A percentile compares a stretch with the other conserved stretches of the same genome.
Evolutionary conservation across 1,140 invertebrate species (phyloP).

Genomic region (Euwallacea similis): DNA sequence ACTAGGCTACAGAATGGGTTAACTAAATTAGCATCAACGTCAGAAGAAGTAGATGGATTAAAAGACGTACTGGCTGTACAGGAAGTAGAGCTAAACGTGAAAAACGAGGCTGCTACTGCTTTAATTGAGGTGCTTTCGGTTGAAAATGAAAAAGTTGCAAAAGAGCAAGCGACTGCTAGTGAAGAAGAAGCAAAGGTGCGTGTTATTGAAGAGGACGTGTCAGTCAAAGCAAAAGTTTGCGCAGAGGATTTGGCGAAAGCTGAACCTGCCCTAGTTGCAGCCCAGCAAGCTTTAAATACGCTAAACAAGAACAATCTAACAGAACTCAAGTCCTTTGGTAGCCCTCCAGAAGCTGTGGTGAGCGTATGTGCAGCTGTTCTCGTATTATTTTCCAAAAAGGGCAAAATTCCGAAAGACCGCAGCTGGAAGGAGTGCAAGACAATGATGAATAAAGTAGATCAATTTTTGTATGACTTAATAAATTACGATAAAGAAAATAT

Average conservation of each 20-base stretch:
- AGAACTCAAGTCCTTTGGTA: constrained; percentile 91
- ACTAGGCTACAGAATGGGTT: constrained; percentile 82
- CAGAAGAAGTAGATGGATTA: constrained; percentile 64
- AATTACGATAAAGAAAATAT: constrained; percentile 96
- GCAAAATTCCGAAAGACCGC: constrained; percentile 88
- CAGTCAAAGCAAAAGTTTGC: constrained; percentile 82
- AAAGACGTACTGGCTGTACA: constrained; percentile 75
- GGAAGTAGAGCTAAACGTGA: constrained; percentile 83
- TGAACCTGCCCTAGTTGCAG: constrained; percentile 86
- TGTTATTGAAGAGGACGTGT: constrained; percentile 84
- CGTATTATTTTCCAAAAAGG: constrained; percentile 80
- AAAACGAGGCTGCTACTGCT: constrained; percentile 87
- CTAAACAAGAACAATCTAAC: constrained; percentile 93
- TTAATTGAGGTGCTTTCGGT: constrained; percentile 87
- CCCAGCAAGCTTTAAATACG: constrained; percentile 88
- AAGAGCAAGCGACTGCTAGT: constrained; percentile 79
- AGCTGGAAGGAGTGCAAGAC: constrained; percentile 91
- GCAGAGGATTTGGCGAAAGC: constrained; percentile 88
- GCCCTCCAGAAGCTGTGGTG: constrained; percentile 78
- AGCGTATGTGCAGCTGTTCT: constrained; percentile 86
- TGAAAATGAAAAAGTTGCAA: constrained; percentile 87
- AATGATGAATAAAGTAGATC: constrained; percentile 83
- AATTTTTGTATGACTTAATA: constrained; percentile 81
- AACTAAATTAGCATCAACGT: constrained; percentile 80
- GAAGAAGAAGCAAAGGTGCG: constrained; percentile 90